Evolutionary conservation across 2,888 invertebrate species (phyloP), one percentile per base, ranked within the genome.

Genomic region (Spodoptera exigua): DNA sequence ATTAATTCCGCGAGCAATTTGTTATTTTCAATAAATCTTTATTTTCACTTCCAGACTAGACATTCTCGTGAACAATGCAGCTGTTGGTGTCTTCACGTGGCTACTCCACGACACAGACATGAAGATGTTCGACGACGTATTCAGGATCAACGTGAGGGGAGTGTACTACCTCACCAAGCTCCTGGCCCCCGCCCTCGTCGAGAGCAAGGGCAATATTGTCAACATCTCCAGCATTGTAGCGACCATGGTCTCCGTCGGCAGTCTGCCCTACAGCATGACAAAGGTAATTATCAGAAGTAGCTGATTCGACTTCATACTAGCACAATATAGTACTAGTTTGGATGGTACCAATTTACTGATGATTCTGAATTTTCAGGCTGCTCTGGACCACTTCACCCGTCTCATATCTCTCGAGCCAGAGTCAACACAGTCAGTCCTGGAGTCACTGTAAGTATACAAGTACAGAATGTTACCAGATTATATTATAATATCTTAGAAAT

Each of bases 211-310:
- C 10, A 95, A 95, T 64, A 95, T 97, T 69, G 96, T 97, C 2
- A 97, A 97, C 83, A 95, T 97, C 1, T 97, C 97, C 43, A 96
- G 97, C 81, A 95, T 97, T 4, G 94, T 78, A 1, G 86, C 52
- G 0, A 91, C 97, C 7, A 92, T 97, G 80, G 95, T 98, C 59
- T 97, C 97, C 79, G 95, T 98, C 1, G 97, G 97, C 7, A 96
- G 97, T 4, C 87, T 98, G 64, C 97, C 98, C 0, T 99, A 99
- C 84, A 95, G 96, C 74, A 96, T 99, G 94, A 97, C 98, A 3
- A 99, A 99, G 93, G 95, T 74, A 13, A 44, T 10, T 3, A 27
- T 0, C n/a, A n/a, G n/a, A n/a, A n/a, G n/a, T n/a, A n/a, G n/a
- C n/a, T 11, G n/a, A 13, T 21, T n/a, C 10, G 0, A 4, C 45